These are phyloP conservation scores for Lagria hirta DNA, from an alignment of 2,888 invertebrate genomes.

Conservation along the genomic window DNA sequence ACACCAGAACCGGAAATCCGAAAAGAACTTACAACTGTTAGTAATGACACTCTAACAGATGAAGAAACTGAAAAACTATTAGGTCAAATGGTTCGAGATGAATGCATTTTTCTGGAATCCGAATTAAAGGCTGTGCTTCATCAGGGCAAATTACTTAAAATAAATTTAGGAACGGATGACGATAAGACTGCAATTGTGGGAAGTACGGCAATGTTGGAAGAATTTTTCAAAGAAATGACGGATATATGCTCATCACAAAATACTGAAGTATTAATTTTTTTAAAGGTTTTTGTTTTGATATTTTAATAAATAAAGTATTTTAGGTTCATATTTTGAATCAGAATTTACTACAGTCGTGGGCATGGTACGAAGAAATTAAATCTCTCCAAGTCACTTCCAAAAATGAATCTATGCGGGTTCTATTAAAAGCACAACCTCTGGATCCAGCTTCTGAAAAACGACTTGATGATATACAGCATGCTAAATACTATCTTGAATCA, in stretches of 20 bases:
- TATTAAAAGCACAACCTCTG: slow-evolving; percentile 54
- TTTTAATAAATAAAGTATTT: slow-evolving; percentile 6
- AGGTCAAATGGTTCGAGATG: slow-evolving; percentile 64
- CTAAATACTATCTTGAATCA: slow-evolving; percentile 71
- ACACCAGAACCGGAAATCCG: slow-evolving; percentile 1
- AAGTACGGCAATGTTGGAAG: slow-evolving; percentile 58
- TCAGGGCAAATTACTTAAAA: slow-evolving; percentile 58
- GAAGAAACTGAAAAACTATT: slow-evolving; percentile 51
- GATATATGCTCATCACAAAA: slow-evolving; percentile 63
- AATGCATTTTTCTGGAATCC: slow-evolving; percentile 65
- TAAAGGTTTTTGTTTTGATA: slow-evolving; percentile 10
- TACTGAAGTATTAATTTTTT: slow-evolving; percentile 58
- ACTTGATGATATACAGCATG: slow-evolving; percentile 68
- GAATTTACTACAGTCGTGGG: slow-evolving; percentile 58
- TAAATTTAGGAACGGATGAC: slow-evolving; percentile 60
- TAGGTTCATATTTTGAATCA: slow-evolving; percentile 56
- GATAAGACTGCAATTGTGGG: slow-evolving; percentile 59
- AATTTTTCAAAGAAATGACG: slow-evolving; percentile 63
- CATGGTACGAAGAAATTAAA: slow-evolving; percentile 61
- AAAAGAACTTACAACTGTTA: background rate
- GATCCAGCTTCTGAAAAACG: slow-evolving; percentile 70
- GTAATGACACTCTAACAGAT: slow-evolving; percentile 20
- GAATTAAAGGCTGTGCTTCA: slow-evolving; percentile 65
- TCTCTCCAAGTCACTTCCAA: slow-evolving; percentile 54
- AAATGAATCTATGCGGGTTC: slow-evolving; percentile 44